Evolutionary conservation across 2,888 invertebrate species (phyloP), one percentile per base, ranked within the genome.

Genomic region (Scotopteryx bipunctaria): DNA sequence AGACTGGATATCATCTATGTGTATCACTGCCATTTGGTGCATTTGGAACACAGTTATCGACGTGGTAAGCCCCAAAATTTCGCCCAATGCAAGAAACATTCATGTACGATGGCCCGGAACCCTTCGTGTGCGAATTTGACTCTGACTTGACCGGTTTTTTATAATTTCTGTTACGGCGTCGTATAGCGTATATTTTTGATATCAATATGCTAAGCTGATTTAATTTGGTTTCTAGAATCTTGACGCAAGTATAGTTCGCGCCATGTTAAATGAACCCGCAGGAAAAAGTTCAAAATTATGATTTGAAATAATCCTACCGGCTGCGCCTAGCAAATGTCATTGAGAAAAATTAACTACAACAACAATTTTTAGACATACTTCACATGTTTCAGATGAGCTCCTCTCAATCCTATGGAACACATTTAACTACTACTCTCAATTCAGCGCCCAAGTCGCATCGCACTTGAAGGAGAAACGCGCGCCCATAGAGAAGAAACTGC

Each of bases 401-500:
- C 83, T 94, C 13, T 92, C 93, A 8, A 92, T 95, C 0, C 76
- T 97, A 1, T 96, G 96, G 94, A 97, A 98, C 78, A 81, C 97
- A 1, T 93, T 95, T 76, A 92, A 94, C 71, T 98, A 97, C 77
- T 99, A 97, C 75, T 85, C 90, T 0, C 97, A 98, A 76, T 98
- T 98, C 73, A 75, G 89, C 2, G 72, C 85, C 0, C 92, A 93
- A 67, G 93, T 98, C 0, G 81, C 91, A 0, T 82, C 90, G 0
- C 92, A 92, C 38, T 93, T 97, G 5, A 92, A 92, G 41, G 91
- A 93, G 23, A 90, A 95, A 14, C 93, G 95, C 19, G 78, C 92
- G 0, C 97, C 98, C 0, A 96, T 99, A 54, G 98, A 98, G 73
- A 97, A 97, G 83, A 96, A 97, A 77, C 81, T 99, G 6, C 95